Base-by-base conservation (phyloP, 2,113 vertebrate species). In the Amphiprion ocellaris region DNA sequence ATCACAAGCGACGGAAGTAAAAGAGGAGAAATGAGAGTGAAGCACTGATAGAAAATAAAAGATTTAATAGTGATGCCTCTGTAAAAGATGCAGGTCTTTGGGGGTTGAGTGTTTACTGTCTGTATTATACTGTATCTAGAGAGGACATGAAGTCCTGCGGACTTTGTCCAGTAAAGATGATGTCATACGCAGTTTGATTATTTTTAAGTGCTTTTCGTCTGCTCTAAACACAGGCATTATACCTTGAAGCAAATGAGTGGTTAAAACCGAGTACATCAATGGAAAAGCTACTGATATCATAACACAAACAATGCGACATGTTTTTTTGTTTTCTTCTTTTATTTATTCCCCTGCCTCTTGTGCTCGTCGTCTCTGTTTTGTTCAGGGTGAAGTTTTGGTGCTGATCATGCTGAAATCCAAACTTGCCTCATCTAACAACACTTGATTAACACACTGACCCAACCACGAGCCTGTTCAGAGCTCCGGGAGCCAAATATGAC, bases 81-180 rank as follows among this genome's bases (percentile, higher is more conserved):
- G 10, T 74, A 50, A 53, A 79, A 56, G 63, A 55, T 63, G 53
- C 26, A 5, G 24, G 64, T 81, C 46, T 67, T 26, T 30, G 39
- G 26, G 47, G 28, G 10, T 49, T 1, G 60, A 81, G 78, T 69
- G 83, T 87, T 89, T 80, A 67, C 86, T 79, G 81, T 83, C 55
- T 91, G 84, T 92, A 89, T 86, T 87, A 87, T 85, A 89, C 69
- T 86, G 84, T 87, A 91, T 90, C 26, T 81, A 89, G 73, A 88
- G 78, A 85, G 60, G 79, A 79, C 79, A 47, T 44, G 21, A 53
- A 50, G 52, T 73, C 67, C 60, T 67, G 56, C 30, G 23, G 72
- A 84, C 83, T 83, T 79, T 81, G 85, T 89, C 83, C 77, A 79
- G 60, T 84, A 71, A 88, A 81, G 76, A 92, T 89, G 87, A 91